Evolutionary conservation across 2,797 vertebrate species (phyloP).

Genomic region (Arrhamphus sclerolepis): DNA sequence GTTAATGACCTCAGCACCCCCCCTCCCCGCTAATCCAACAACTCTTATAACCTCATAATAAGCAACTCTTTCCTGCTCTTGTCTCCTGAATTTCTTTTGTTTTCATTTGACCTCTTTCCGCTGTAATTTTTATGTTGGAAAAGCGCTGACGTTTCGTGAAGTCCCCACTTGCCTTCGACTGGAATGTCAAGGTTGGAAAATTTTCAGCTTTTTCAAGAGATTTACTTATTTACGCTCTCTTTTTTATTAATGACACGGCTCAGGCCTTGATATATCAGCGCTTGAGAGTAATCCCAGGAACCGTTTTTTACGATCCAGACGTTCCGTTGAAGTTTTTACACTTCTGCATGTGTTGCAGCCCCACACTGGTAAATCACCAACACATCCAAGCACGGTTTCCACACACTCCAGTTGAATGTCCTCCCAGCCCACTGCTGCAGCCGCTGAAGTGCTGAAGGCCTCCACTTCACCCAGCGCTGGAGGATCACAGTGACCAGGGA

Average conservation of each 20-base stretch:
- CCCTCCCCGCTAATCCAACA: slow-evolving; percentile 34
- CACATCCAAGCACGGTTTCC: slow-evolving; percentile 30
- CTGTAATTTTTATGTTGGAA: slow-evolving; percentile 6
- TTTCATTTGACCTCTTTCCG: slow-evolving; percentile 19
- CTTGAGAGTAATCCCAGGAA: slow-evolving; percentile 42
- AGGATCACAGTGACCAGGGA: slow-evolving; percentile 80
- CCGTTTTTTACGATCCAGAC: slow-evolving; percentile 44
- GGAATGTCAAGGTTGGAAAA: slow-evolving; percentile 25
- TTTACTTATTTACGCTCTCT: slow-evolving; percentile 40
- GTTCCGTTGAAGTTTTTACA: slow-evolving; percentile 50
- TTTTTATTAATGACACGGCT: slow-evolving; percentile 44
- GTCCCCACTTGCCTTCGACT: slow-evolving; percentile 24
- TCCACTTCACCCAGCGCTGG: slow-evolving; percentile 66
- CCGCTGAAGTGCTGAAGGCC: slow-evolving; percentile 53
- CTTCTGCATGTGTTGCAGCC: slow-evolving; percentile 45
- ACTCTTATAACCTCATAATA: slow-evolving; percentile 64
- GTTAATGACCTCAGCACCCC: slow-evolving; percentile 96
- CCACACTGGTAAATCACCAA: slow-evolving; percentile 58
- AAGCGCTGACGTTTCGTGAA: slow-evolving; percentile 1
- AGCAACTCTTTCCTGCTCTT: slow-evolving; percentile 25
- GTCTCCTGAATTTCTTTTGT: slow-evolving; percentile 23
- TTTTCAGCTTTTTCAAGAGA: slow-evolving; percentile 38
- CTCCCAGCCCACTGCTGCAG: slow-evolving; percentile 19
- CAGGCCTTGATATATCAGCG: slow-evolving; percentile 47
- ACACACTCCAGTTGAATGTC: slow-evolving; percentile 47